A percentile compares a stretch with the other conserved stretches of the same genome.
Evolutionary conservation across 2,888 invertebrate genomes (phyloP).

Genomic region (Melanostoma scalare): DNA sequence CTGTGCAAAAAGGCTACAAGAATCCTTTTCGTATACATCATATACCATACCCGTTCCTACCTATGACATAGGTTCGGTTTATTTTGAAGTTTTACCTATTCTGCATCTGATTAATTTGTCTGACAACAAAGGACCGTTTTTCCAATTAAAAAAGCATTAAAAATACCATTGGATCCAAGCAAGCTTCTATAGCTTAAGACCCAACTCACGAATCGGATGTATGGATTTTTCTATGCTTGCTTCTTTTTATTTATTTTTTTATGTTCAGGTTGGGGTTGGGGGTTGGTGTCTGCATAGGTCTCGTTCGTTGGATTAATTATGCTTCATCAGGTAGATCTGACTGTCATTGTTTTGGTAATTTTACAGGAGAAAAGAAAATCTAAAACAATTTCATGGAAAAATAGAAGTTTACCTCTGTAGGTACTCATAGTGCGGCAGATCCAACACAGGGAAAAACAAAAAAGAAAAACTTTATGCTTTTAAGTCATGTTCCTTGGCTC

Average conservation of each 20-base stretch:
- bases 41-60: neutral
- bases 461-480: slow-evolving; percentile 43
- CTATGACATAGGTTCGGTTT: slow-evolving; percentile 25
- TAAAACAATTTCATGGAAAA: slow-evolving; percentile 57
- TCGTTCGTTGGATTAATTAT: slow-evolving; percentile 56
- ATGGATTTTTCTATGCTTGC: neutral
- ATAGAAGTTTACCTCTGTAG: slow-evolving; percentile 20
- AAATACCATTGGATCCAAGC: slow-evolving; percentile 28
- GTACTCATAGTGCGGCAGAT: slow-evolving; percentile 27
- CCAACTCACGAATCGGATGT: slow-evolving; percentile 40
- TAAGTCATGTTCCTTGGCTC: slow-evolving; percentile 54
- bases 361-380: slow-evolving; percentile 23
- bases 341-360: slow-evolving; percentile 44
- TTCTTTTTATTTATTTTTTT: slow-evolving; percentile 3
- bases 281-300: neutral
- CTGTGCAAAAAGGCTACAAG: slow-evolving; percentile 12
- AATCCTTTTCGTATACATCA: slow-evolving; percentile 33
- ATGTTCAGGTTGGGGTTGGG: neutral
- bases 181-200: slow-evolving; percentile 11
- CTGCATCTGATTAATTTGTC: slow-evolving; percentile 55
- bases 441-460: neutral
- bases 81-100: slow-evolving; percentile 50
- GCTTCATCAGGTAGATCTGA: slow-evolving; percentile 50
- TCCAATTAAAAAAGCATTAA: slow-evolving; percentile 67
- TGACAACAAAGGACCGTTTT: slow-evolving; percentile 63